Percentiles rank a stretch among this genome's conserved stretches.
These are phyloP conservation scores for Rapana venosa DNA, from an alignment of 2,888 invertebrate genomes.

Conservation along the genomic window DNA sequence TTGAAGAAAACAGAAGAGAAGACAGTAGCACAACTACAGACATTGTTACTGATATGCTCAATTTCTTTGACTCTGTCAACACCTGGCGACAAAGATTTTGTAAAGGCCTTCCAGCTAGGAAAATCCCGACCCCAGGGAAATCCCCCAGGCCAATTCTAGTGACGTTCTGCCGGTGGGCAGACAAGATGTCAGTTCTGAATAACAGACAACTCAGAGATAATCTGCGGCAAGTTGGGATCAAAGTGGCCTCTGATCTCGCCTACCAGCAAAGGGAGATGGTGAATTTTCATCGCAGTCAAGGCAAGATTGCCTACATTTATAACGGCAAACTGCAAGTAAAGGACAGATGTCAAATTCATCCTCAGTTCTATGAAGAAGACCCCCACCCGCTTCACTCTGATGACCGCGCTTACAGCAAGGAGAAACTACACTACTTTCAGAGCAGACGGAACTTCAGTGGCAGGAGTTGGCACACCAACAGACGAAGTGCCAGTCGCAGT, in stretches of 20 bases:
- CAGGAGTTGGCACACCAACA: neutral
- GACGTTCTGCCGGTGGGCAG: neutral
- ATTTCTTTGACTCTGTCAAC: neutral
- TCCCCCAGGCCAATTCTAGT: neutral
- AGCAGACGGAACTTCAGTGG: neutral
- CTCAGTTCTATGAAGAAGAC: neutral
- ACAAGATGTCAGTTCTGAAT: neutral
- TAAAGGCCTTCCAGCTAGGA: neutral
- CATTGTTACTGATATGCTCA: neutral
- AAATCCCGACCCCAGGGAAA: neutral
- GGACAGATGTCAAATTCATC: neutral
- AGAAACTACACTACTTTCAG: neutral
- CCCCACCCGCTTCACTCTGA: neutral
- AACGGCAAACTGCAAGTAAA: slow-evolving; percentile 15
- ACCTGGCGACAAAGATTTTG: neutral
- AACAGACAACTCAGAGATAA: slow-evolving; percentile 3
- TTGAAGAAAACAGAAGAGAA: neutral
- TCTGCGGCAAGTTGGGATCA: neutral
- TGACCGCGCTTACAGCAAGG: neutral
- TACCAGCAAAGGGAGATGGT: neutral
- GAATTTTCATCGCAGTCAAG: neutral
- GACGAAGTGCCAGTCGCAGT: neutral
- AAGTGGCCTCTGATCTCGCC: neutral
- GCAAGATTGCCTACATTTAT: neutral
- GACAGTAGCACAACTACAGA: neutral